Evolutionary conservation across 2,113 vertebrate genomes (phyloP).

Genomic region (Heterotilapia buettikoferi): DNA sequence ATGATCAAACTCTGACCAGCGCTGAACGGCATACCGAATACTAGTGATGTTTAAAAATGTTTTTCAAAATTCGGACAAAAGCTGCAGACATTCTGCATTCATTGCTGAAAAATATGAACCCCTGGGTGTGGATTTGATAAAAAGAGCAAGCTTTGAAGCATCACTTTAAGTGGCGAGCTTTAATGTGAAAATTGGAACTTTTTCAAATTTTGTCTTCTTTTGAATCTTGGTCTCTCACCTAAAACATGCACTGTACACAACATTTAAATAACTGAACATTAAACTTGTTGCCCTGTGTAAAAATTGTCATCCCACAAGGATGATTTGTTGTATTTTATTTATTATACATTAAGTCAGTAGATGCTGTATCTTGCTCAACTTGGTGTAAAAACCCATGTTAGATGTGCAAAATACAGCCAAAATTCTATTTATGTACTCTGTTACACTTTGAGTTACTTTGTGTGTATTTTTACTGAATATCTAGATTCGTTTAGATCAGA

Average conservation of each 20-base stretch:
- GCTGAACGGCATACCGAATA: not conserved
- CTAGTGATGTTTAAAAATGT: not conserved
- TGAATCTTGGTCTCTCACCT: not conserved
- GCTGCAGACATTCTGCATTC: not conserved
- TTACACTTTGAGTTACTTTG: not conserved
- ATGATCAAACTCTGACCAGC: not conserved
- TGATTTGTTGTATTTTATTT: not conserved
- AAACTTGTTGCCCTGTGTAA: not conserved
- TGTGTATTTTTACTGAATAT: not conserved
- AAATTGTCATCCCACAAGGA: not conserved
- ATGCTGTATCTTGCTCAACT: not conserved
- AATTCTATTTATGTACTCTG: not conserved
- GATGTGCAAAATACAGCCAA: not conserved
- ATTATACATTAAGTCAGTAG: not conserved
- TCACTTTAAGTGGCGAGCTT: not conserved
- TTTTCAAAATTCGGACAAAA: not conserved
- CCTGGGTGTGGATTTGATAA: not conserved
- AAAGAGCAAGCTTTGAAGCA: not conserved
- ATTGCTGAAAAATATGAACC: not conserved
- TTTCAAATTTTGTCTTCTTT: not conserved
- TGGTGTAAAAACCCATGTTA: not conserved
- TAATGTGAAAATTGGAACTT: not conserved
- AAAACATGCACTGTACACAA: not conserved
- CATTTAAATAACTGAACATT: not conserved
- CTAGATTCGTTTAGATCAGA: fast-evolving